Evolutionary conservation across 2,888 invertebrate genomes (phyloP), one percentile per base, ranked within the genome.

Genomic region (Agriopis aurantiaria): DNA sequence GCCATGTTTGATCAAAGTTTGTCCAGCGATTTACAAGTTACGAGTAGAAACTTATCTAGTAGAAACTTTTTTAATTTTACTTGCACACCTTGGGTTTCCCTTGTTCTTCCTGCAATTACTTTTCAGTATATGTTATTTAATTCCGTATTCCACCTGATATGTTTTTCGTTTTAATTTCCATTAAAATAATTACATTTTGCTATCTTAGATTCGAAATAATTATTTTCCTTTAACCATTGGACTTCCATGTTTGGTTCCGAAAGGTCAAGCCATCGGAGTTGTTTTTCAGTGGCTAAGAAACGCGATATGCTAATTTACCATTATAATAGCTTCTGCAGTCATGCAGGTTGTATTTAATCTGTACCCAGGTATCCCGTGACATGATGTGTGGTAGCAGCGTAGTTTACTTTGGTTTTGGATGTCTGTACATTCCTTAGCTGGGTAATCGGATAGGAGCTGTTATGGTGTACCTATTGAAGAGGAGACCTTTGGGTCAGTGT

Each of bases 301-400:
- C 58, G 65, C 14, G 73, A 76, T 76, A 73, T 59, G 67, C 66
- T 63, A 72, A 76, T 74, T 76, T 72, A 56, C 74, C 58, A 73
- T 70, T 63, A 72, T 74, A 76, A 74, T 74, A 70, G 71, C 57
- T 53, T 49, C 46, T 58, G 59, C 65, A 59, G 49, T 65, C 67
- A 52, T 60, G 71, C 40, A 40, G n/a, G 41, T 41, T 17, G 14
- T 52, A 51, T 43, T 51, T 40, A 41, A 49, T 65, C 65, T 62
- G 17, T 53, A 12, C 49, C 48, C 33, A 55, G 23, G 64, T 69
- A 71, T 67, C 67, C 61, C 43, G 41, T 65, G 17, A 48, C 65
- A 49, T 23, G 55, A 23, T 56, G 56, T 51, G 51, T 46, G 41
- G 14, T 40, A 41, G 14, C 51, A 14, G 51, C 53, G 9, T 14